Evolutionary conservation across 2,797 vertebrate genomes (phyloP), one percentile per base, ranked within the genome.

Genomic region (Spinus olivaceus): DNA sequence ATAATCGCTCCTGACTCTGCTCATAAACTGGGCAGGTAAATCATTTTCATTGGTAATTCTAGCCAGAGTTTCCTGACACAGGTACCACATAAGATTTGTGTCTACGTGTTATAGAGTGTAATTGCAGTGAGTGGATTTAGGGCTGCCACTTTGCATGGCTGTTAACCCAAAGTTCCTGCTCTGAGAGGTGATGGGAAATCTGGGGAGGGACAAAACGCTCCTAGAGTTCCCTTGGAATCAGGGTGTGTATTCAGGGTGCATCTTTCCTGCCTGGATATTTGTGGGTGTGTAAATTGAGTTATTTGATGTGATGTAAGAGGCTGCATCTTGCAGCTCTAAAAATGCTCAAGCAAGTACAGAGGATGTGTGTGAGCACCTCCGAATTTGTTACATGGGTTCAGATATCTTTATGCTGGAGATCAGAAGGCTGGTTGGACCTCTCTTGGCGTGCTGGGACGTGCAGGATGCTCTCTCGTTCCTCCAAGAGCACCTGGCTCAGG

Each of bases 351-450:
- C 8, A 18, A 17, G 44, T 3, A 3, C 16, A 22, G 59, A 44
- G 42, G 23, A 4, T 3, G 35, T 7, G 32, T 14, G n/a, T 56
- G 25, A 23, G 18, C 81, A 12, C 51, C 30, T 49, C 53, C 5
- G 12, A 0, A 37, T 23, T 12, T 16, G 23, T 41, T 33, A 12
- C 20, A 3, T 8, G 33, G 25, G 22, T 50, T 44, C 32, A 30
- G 6, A 28, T 0, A 1, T 16, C 1, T 51, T 37, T 7, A 0
- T 1, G 1, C 30, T 12, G 53, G 50, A 6, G 42, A 10, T 7
- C 17, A 16, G 39, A 6, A 0, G 17, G 35, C 8, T 5, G 42
- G 3, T 3, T 7, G 24, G 21, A 6, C 28, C 4, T 25, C n/a
- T 6, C 33, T 0, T 0, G 24, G 59, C 4, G 3, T 1, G 39